Base-by-base conservation (phyloP, 30 jellyfish, hydroid and myxozoan species). In the Sanderia malayensis region DNA sequence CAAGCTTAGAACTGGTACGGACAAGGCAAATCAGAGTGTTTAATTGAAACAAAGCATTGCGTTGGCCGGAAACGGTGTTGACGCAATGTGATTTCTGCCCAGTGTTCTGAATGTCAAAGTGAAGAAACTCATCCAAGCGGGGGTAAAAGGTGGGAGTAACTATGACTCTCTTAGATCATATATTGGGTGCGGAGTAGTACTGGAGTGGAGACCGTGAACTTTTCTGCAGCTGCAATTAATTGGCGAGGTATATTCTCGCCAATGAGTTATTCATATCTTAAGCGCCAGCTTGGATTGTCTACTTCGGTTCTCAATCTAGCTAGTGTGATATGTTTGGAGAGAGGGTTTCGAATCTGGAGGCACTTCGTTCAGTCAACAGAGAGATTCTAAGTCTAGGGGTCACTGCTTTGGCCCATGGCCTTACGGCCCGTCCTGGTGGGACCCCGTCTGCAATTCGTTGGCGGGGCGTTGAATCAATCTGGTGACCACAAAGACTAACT, bases 221-320 rank as follows among this genome's bases (percentile, higher is more conserved):
- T n/a, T n/a, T n/a, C n/a, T n/a, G n/a, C n/a, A n/a, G n/a, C n/a
- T n/a, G n/a, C n/a, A n/a, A n/a, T n/a, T n/a, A 41, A 41, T 41
- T 41, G 55, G 55, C 55, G 55, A 41, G 55, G 55, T 41, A 41
- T 41, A 41, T 41, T 41, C 55, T 41, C 55, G 55, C 55, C 55
- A 41, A 41, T 41, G 55, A 41, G 55, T 41, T 41, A 41, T 15
- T 41, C 55, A 41, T 41, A 15, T 41, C 55, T 41, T 41, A 41
- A 41, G 55, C 55, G 55, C 55, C 11, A 41, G 55, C 55, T 41
- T 41, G 55, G 55, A 41, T 41, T 41, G 55, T 41, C 55, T 41
- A 41, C 55, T 41, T 41, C 55, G 55, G 55, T 41, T 41, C 55
- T 41, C 55, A 41, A 41, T 41, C 55, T 41, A 41, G 55, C 15